Conservation (phyloP, 1,140 invertebrate species). For the Conus ventricosus region DNA sequence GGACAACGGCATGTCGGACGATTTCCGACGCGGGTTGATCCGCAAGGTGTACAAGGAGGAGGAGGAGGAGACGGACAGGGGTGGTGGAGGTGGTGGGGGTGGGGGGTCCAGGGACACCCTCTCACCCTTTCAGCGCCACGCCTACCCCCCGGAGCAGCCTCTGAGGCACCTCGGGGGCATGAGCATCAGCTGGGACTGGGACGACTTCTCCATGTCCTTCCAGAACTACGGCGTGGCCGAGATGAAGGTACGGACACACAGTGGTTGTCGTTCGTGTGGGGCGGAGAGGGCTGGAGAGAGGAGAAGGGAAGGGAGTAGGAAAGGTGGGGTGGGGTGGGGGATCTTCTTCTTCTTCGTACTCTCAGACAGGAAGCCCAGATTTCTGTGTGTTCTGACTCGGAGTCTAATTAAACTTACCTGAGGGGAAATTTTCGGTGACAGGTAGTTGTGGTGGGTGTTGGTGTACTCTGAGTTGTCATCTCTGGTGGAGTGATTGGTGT, state of each 20-base stretch:
- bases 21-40: slow-evolving; percentile 9
- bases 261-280: too few relatives aligned
- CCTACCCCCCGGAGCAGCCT: slow-evolving; percentile 27
- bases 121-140: not conserved
- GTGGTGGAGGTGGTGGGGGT: not conserved
- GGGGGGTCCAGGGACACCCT: not conserved
- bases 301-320: too few relatives aligned
- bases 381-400: too few relatives aligned
- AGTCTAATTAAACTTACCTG: too few relatives aligned
- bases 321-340: too few relatives aligned
- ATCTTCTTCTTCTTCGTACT: too few relatives aligned
- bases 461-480: too few relatives aligned
- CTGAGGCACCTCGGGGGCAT: slow-evolving; percentile 45
- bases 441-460: too few relatives aligned
- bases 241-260: slow-evolving; percentile 54
- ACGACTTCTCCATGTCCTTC: slow-evolving; percentile 67
- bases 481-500: too few relatives aligned
- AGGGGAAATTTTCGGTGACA: too few relatives aligned
- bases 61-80: not conserved
- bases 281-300: too few relatives aligned
- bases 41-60: slow-evolving; percentile 10
- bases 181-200: slow-evolving; percentile 68
- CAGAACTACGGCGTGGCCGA: slow-evolving; percentile 67
- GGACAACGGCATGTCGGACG: not conserved
- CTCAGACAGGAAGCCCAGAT: too few relatives aligned